Evolutionary conservation across 2,113 vertebrate genomes (phyloP), one percentile per base, ranked within the genome.

Genomic region (Eulacestoma nigropectus): DNA sequence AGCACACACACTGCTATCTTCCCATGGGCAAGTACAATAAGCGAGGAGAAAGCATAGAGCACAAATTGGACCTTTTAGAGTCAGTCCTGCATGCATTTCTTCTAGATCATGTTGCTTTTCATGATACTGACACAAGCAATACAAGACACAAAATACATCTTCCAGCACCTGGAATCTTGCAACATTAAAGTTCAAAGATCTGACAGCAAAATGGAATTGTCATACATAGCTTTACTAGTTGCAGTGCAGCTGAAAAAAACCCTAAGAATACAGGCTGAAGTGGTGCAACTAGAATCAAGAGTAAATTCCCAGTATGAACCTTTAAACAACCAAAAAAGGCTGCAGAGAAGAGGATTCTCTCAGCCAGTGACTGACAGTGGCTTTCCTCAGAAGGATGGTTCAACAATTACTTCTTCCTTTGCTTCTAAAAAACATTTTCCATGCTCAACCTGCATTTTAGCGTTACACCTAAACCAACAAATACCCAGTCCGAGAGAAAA

Each of bases 201-300:
- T 27, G 33, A 90, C 1, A 88, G 77, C 53, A 95, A 97, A 93
- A 87, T 68, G 55, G 72, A 96, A 92, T 81, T 84, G 46, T 46
- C 23, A n/a, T 9, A 20, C 10, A n/a, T 4, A 88, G 88, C 49
- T 97, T 69, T 91, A 84, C 41, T 94, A 93, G 39, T 68, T 81
- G 30, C 52, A 84, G 3, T 60, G 83, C 62, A 25, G 67, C 25
- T 68, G 55, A 55, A 30, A 39, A 47, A 8, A 42, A 14, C 7
- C 59, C 39, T 13, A 46, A 27, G 10, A 68, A 84, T 29, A 74
- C 37, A 90, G 63, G 62, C 35, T 50, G 26, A 80, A 90, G 35
- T 44, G 55, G 57, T 95, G 68, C 77, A 92, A 89, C 41, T 62
- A 65, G 81, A 95, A 68, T 77, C 59, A 68, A 49, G 44, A 89